These are phyloP conservation scores for Tinea semifulvella DNA, from an alignment of 2,888 invertebrate genomes.

Conservation along the genomic window DNA sequence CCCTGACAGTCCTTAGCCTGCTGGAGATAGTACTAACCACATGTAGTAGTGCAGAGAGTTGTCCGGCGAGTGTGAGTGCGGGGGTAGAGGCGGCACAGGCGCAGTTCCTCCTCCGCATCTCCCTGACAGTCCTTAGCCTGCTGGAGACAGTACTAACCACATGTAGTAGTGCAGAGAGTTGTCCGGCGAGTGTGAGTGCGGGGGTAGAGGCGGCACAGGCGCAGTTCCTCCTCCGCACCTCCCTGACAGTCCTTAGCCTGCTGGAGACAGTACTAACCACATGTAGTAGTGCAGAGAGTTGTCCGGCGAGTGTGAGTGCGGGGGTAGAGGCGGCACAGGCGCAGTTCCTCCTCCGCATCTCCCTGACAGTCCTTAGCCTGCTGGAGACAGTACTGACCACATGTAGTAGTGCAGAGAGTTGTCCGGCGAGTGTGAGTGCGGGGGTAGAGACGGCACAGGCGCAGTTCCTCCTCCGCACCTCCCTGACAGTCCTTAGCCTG, in stretches of 20 bases:
- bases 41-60: slow-evolving; percentile 62
- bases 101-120: slow-evolving; percentile 74
- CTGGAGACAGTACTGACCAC: slow-evolving; percentile 34
- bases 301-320: slow-evolving; percentile 60
- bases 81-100: slow-evolving; percentile 67
- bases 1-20: slow-evolving; percentile 82
- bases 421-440: slow-evolving; percentile 20
- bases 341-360: slow-evolving; percentile 74
- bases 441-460: slow-evolving; percentile 6
- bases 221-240: slow-evolving; percentile 74
- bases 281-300: slow-evolving; percentile 62
- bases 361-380: slow-evolving; percentile 82
- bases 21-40: slow-evolving; percentile 63
- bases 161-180: slow-evolving; percentile 62
- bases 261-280: slow-evolving; percentile 63
- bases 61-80: slow-evolving; percentile 60
- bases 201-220: slow-evolving; percentile 67
- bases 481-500: no score
- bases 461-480: neutral
- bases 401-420: slow-evolving; percentile 32
- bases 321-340: slow-evolving; percentile 67
- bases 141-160: slow-evolving; percentile 63
- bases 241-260: slow-evolving; percentile 82
- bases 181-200: slow-evolving; percentile 60
- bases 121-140: slow-evolving; percentile 82